Percentiles rank a stretch among this genome's conserved stretches.
Conservation (phyloP, 2,888 invertebrate genomes). For the Cynaeus angustus region DNA sequence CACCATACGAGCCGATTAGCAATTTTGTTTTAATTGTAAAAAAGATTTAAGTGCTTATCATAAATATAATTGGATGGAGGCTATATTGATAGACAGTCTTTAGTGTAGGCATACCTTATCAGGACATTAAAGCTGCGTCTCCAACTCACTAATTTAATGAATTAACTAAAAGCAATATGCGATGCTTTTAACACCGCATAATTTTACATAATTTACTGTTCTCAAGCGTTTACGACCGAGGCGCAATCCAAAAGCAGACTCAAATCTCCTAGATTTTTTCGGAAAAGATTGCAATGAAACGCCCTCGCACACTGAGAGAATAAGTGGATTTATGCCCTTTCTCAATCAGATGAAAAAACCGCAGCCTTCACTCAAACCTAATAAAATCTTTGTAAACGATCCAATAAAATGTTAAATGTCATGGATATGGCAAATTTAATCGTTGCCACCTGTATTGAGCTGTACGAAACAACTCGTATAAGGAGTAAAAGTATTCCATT, state of each 20-base stretch:
- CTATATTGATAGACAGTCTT: conserved; percentile 18
- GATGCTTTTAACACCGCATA: conserved; percentile 60
- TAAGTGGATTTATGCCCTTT: background rate
- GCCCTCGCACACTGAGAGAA: background rate
- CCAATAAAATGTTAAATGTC: conserved; percentile 38
- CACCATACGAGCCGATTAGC: conserved; percentile 28
- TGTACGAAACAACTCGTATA: conserved; percentile 34
- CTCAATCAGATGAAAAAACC: conserved; percentile 3
- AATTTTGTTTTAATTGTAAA: conserved; percentile 40
- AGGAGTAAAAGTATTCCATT: conserved; percentile 59
- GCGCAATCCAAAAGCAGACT: conserved; percentile 35
- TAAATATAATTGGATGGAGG: conserved; percentile 42
- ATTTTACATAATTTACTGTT: conserved; percentile 56
- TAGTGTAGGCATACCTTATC: conserved; percentile 12
- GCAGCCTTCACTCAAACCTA: conserved; percentile 31
- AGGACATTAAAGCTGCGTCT: conserved; percentile 36
- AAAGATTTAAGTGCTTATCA: conserved; percentile 30
- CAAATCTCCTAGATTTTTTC: background rate
- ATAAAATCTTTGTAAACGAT: conserved; percentile 14
- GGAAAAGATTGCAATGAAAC: background rate
- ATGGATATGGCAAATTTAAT: conserved; percentile 37
- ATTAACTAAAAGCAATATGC: conserved; percentile 49
- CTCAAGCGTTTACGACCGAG: conserved; percentile 47
- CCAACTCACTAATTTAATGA: conserved; percentile 45
- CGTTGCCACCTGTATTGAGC: conserved; percentile 36